phyloP scores from a whole-genome alignment of 2,113 vertebrate species.

The Spea multiplicata region DNA sequence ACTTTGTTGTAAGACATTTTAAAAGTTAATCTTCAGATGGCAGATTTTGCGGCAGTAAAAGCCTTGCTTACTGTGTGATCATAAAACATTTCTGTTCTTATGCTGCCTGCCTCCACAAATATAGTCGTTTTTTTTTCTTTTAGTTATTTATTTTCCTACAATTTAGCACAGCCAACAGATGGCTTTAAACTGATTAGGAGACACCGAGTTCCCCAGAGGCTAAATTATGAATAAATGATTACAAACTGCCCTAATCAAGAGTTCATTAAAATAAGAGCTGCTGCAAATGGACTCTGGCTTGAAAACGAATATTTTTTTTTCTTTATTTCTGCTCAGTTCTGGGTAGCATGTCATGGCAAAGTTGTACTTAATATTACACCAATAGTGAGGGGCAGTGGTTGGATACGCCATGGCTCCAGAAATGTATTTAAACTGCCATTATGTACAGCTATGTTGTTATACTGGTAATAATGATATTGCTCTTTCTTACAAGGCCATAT shows the following conservation, averaged over 20 bases:
- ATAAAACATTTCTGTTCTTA: slow-evolving; percentile 4
- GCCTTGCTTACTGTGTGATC: slow-evolving; percentile 13
- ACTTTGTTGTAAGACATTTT: slow-evolving; percentile 5
- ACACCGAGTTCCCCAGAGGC: slow-evolving; percentile 44
- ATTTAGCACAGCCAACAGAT: slow-evolving; percentile 55
- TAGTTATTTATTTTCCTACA: slow-evolving; percentile 28
- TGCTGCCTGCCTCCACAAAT: slow-evolving; percentile 25
- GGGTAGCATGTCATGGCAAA: slow-evolving; percentile 1
- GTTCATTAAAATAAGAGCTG: slow-evolving; percentile 45
- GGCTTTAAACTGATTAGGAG: slow-evolving; percentile 55
- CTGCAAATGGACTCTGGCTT: slow-evolving; percentile 23
- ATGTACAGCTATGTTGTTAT: no score
- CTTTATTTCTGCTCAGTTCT: slow-evolving; percentile 6
- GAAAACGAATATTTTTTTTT: not conserved
- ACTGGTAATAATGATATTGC: no score
- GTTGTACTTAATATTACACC: not conserved
- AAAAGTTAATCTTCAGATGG: slow-evolving; percentile 9
- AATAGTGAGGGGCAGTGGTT: no score
- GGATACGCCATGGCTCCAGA: no score
- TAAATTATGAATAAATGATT: slow-evolving; percentile 53
- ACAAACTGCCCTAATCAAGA: slow-evolving; percentile 52
- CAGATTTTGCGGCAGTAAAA: not conserved
- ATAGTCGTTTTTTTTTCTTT: slow-evolving; percentile 42
- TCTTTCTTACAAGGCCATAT: no score
- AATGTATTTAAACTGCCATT: no score